These are phyloP conservation scores for Platysternon megacephalum DNA, from an alignment of 2,113 vertebrate genomes.

Conservation along the genomic window DNA sequence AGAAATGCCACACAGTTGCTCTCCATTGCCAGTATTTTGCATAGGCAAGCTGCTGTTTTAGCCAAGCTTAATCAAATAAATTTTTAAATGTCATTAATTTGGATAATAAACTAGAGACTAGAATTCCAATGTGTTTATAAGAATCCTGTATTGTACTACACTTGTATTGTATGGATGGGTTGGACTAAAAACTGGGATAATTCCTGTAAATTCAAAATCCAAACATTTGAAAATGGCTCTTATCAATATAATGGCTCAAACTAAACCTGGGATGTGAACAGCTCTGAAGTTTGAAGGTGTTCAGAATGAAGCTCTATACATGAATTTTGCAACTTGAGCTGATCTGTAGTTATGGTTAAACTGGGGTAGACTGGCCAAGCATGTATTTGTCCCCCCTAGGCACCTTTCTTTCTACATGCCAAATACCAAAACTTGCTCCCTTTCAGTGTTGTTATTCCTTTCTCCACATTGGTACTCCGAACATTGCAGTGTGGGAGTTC, in stretches of 20 bases:
- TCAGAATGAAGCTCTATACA: not conserved
- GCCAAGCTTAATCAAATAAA: rapidly evolving
- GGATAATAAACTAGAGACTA: not conserved
- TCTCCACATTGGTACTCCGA: not conserved
- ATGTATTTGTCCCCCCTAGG: not conserved
- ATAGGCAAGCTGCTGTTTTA: not conserved
- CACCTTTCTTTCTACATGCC: not conserved
- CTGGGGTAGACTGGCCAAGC: not conserved
- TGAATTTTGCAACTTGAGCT: not conserved
- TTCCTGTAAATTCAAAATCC: not conserved
- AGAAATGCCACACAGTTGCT: not conserved
- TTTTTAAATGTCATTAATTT: not conserved
- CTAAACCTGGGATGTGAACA: not conserved
- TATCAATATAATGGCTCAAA: not conserved
- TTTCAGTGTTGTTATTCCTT: not conserved
- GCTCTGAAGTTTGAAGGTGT: not conserved
- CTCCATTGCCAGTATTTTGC: not conserved
- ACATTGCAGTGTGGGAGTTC: not conserved
- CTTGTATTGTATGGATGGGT: not conserved
- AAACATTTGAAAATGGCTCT: not conserved
- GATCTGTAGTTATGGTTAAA: not conserved
- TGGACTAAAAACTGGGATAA: not conserved
- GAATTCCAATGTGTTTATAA: not conserved
- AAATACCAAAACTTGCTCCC: not conserved
- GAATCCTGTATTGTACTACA: not conserved